Evolutionary conservation across 1,140 invertebrate species (phyloP), one percentile per base, ranked within the genome.

Genomic region (Papilio polytes): DNA sequence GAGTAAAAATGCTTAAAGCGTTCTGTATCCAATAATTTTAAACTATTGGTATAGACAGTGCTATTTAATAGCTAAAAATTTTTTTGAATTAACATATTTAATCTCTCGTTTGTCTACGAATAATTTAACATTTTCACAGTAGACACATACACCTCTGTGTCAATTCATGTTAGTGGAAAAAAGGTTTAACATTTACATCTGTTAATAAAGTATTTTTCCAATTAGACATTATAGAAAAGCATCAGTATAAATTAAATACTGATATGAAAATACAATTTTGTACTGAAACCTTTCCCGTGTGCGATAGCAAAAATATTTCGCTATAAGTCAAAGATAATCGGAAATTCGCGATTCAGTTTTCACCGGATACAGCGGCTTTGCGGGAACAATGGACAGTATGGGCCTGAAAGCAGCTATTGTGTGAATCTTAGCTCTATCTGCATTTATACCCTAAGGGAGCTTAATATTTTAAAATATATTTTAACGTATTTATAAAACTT

Each of bases 321-420:
- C 63, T 70, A 12, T 70, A 70, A 70, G 63, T 26, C 26, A 70
- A 70, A 70, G 63, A 70, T 70, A 70, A 70, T 70, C 63, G 63
- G 63, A 31, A 70, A 70, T 70, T 15, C 63, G 22, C 63, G 26
- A 70, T 70, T 70, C 63, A 31, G 63, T 70, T 70, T 70, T 70
- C 63, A 70, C 22, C 63, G 63, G 63, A 12, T 70, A 70, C 22
- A 70, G 56, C 59, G 63, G 63, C 63, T 70, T 70, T 70, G 63
- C 63, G 26, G 13, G 63, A 70, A 70, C 63, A 70, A 70, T 70
- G 26, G 63, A 70, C 63, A 70, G 26, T 70, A 70, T 70, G 26
- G 26, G 63, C 63, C 26, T 70, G 63, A 70, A 70, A 70, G 63
- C 63, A 70, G 22, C 63, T 70, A 31, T 70, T 70, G 26, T 70